Evolutionary conservation across 2,113 vertebrate species (phyloP).

Genomic region (Climacteris rufus): DNA sequence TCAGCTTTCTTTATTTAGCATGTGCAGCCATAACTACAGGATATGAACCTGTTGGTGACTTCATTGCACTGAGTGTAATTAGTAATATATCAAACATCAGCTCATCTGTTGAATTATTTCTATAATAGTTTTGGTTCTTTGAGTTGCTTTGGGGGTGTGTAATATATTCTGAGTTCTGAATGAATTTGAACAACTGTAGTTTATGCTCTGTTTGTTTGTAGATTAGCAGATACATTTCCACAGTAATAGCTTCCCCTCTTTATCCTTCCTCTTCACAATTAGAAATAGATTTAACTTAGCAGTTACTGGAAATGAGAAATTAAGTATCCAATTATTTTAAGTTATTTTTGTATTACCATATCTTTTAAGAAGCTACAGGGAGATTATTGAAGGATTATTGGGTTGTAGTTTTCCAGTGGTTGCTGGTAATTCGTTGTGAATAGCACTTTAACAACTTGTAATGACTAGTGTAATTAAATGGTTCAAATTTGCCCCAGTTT

Average conservation of each 20-base stretch:
- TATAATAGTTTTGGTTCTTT: background rate
- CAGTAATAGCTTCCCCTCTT: background rate
- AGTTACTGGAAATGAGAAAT: slow-evolving; percentile 12
- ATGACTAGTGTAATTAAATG: background rate
- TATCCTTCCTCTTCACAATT: background rate
- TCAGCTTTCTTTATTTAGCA: background rate
- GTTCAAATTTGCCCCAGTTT: background rate
- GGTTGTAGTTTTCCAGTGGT: background rate
- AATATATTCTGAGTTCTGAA: background rate
- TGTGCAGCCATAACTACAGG: background rate
- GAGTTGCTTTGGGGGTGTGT: background rate
- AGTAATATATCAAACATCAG: background rate
- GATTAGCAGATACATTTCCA: background rate
- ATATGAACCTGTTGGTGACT: background rate
- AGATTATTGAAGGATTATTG: slow-evolving; percentile 20
- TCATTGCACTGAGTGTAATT: background rate
- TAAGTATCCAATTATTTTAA: slow-evolving; percentile 11
- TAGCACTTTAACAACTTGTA: background rate
- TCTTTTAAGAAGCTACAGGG: slow-evolving; percentile 2
- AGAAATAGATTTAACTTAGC: background rate
- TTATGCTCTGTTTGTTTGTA: background rate
- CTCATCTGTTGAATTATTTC: background rate
- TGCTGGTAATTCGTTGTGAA: background rate
- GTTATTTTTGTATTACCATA: background rate
- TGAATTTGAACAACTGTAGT: background rate